Conservation (phyloP, 2,888 invertebrate genomes). For the Cephus pygmeus region DNA sequence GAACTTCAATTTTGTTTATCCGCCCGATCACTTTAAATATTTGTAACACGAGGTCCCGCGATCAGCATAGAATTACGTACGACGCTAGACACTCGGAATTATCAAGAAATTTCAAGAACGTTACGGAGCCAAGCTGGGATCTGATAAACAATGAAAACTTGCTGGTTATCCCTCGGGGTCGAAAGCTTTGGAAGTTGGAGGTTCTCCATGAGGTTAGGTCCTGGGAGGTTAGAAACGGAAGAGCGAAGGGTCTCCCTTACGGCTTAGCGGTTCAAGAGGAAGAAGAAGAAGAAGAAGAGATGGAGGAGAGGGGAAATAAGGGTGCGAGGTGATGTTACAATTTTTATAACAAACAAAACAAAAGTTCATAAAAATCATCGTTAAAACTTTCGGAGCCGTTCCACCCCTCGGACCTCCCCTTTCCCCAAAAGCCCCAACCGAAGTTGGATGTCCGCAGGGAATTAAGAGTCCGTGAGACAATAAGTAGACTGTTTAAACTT, state of each 20-base stretch:
- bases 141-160: slow-evolving; percentile 26
- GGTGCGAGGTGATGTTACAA: slow-evolving; percentile 11
- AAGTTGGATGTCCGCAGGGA: slow-evolving; percentile 21
- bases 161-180: slow-evolving; percentile 22
- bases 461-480: slow-evolving; percentile 11
- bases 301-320: neutral
- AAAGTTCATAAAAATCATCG: slow-evolving; percentile 26
- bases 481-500: neutral
- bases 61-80: neutral
- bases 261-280: neutral
- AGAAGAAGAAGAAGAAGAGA: neutral
- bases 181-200: slow-evolving; percentile 22
- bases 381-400: slow-evolving; percentile 20
- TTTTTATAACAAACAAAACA: slow-evolving; percentile 24
- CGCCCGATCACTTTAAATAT: neutral
- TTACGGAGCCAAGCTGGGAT: slow-evolving; percentile 17
- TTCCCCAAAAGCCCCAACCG: neutral
- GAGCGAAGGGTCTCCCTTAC: slow-evolving; percentile 1
- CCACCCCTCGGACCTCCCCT: neutral
- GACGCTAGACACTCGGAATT: neutral
- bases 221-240: slow-evolving; percentile 10
- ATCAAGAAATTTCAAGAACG: neutral
- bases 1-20: neutral
- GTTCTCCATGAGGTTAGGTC: slow-evolving; percentile 9
- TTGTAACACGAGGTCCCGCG: neutral